Evolutionary conservation across 2,797 vertebrate species (phyloP), one percentile per base, ranked within the genome.

Genomic region (Rhinophrynus dorsalis): DNA sequence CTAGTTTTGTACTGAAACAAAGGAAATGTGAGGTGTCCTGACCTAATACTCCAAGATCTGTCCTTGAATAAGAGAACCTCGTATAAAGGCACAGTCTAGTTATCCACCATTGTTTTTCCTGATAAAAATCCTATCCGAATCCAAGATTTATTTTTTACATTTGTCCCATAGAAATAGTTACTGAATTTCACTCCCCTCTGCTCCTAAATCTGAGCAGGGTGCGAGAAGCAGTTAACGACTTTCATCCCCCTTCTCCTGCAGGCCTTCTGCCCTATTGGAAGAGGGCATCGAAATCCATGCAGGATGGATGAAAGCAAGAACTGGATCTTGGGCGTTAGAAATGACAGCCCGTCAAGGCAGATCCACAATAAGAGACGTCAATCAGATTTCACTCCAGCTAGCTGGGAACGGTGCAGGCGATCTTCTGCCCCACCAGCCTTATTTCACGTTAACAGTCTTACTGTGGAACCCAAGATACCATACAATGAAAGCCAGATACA

Each of bases 181-280:
- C n/a, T n/a, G n/a, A n/a, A n/a, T n/a, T n/a, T n/a, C n/a, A n/a
- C n/a, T n/a, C n/a, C n/a, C 5, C 6, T 32, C 32, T 23, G 13
- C 57, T 40, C 44, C 18, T 4, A 15, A 40, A 17, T 6, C 13
- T n/a, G 24, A 44, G 57, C 24, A 20, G 29, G 29, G 50, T 12
- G 26, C n/a, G 7, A 26, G 67, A 47, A 55, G 52, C 18, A 15
- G 48, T 73, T 73, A 73, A 73, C 23, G 12, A 51, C 35, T 66
- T 44, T 73, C 62, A 66, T 62, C 54, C 59, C 66, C n/a, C 62
- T 73, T 69, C 52, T 72, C 54, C 55, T 35, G 37, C 69, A 73
- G 69, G 69, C 62, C 9, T 73, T 73, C 37, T 32, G 61, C 15
- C 69, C 69, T 20, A 66, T 66, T 17, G 69, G 62, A 35, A 65